These are phyloP conservation scores for Tragulus kanchil DNA, from an alignment of 2,113 vertebrate species.

Conservation along the genomic window DNA sequence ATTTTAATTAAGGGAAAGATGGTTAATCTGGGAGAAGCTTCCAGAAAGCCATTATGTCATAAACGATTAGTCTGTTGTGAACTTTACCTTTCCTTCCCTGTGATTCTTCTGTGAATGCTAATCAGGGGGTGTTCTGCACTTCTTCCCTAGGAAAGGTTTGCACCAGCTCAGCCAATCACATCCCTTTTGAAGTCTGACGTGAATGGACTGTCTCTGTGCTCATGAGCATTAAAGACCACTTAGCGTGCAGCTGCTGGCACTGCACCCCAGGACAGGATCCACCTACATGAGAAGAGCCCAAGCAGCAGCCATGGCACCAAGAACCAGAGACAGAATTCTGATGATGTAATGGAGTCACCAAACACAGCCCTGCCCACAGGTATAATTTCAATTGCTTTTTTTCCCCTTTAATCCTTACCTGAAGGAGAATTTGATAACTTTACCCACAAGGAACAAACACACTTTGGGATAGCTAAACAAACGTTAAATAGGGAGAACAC, in stretches of 20 bases:
- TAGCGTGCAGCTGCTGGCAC: neutral
- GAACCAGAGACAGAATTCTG: neutral
- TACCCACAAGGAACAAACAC: neutral
- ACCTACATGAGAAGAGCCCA: neutral
- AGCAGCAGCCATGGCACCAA: neutral
- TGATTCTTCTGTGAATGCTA: neutral
- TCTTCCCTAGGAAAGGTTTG: neutral
- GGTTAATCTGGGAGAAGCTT: neutral
- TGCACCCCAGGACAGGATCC: neutral
- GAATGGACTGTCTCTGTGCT: neutral
- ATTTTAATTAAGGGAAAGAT: neutral
- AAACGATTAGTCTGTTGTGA: neutral
- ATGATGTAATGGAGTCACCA: fast-evolving
- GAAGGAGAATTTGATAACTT: neutral
- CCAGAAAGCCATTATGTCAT: neutral
- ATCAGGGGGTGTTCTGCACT: neutral
- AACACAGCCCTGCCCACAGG: neutral
- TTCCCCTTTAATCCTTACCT: neutral
- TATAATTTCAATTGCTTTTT: neutral
- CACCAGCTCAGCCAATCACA: neutral
- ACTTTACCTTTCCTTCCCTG: neutral
- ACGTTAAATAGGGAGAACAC: neutral
- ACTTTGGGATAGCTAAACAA: neutral
- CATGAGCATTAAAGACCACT: neutral
- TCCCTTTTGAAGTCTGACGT: neutral